Evolutionary conservation across 2,888 invertebrate genomes (phyloP).

Genomic region (Timema cristinae): DNA sequence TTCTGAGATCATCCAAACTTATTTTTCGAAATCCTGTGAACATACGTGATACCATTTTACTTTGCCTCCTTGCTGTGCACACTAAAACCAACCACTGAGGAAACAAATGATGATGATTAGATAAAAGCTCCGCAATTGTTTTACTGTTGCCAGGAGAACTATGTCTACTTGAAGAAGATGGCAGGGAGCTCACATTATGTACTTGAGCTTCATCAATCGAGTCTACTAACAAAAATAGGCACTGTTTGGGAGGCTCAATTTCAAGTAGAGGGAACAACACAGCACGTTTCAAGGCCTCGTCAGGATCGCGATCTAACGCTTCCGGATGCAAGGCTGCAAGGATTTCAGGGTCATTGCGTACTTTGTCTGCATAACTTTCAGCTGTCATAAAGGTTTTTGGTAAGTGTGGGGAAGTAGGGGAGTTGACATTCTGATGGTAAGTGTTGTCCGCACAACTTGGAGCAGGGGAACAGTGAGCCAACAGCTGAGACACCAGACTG

Average conservation of each 20-base stretch:
- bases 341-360: slow-evolving; percentile 74
- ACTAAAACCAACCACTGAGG: slow-evolving; percentile 91
- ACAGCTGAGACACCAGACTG: slow-evolving; percentile 77
- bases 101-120: slow-evolving; percentile 84
- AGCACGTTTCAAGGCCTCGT: slow-evolving; percentile 86
- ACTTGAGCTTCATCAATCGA: slow-evolving; percentile 78
- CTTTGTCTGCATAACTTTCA: slow-evolving; percentile 30
- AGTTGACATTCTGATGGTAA: slow-evolving; percentile 12
- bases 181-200: slow-evolving; percentile 18
- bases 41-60: slow-evolving; percentile 70
- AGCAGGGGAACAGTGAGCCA: slow-evolving; percentile 44
- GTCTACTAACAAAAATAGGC: slow-evolving; percentile 81
- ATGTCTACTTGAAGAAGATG: slow-evolving; percentile 34
- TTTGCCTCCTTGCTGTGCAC: slow-evolving; percentile 82
- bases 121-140: slow-evolving; percentile 77
- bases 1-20: slow-evolving; percentile 84
- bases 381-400: slow-evolving; percentile 23
- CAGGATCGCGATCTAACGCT: slow-evolving; percentile 81
- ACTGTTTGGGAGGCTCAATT: slow-evolving; percentile 80
- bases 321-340: slow-evolving; percentile 75
- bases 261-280: slow-evolving; percentile 82
- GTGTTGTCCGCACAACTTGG: slow-evolving; percentile 22
- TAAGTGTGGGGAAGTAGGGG: slow-evolving; percentile 24
- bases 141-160: slow-evolving; percentile 43
- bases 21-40: slow-evolving; percentile 80